Evolutionary conservation across 2,113 vertebrate genomes (phyloP), one percentile per base, ranked within the genome.

Genomic region (Plestiodon gilberti): DNA sequence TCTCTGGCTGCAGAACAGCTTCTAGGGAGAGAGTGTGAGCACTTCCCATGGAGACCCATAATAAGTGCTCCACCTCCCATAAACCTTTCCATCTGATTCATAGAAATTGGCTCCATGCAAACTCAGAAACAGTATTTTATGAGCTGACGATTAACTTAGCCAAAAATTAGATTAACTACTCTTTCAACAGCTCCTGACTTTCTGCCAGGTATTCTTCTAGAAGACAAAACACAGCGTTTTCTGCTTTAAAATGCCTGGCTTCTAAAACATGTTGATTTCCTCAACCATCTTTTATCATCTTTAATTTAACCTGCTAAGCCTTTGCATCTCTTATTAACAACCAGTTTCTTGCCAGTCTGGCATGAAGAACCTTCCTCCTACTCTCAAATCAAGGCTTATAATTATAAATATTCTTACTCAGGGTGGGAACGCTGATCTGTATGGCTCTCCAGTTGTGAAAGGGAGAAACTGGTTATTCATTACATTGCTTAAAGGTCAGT

Each of bases 1-100:
- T 61, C n/a, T 78, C 91, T 81, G 81, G 90, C 73, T 81, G 78
- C 70, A 87, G 81, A 86, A 48, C 87, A 78, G 57, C 82, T 92
- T 76, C 78, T 57, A 89, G 15, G 73, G 61, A 89, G 38, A 35
- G 43, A 77, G 77, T 14, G 75, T 17, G 61, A 40, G 6, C 0
- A 15, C 67, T 67, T 90, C 43, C 71, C 81, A 76, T 78, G 65
- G 65, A 77, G 48, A 87, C 3, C 22, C 73, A 79, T 61, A 59
- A 6, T 81, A 82, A 83, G 65, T 76, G 82, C 85, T 90, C 52
- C 73, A 8, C 35, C 57, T 70, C 81, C 62, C 69, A 79, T 35
- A 3, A 75, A 28, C 13, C n/a, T 78, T 91, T 90, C 62, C 74
- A 87, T 20, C 73, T 65, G 35, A 83, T 89, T 90, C 59, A 48